Evolutionary conservation across 2,113 vertebrate genomes (phyloP).

Genomic region (Etia nguti): DNA sequence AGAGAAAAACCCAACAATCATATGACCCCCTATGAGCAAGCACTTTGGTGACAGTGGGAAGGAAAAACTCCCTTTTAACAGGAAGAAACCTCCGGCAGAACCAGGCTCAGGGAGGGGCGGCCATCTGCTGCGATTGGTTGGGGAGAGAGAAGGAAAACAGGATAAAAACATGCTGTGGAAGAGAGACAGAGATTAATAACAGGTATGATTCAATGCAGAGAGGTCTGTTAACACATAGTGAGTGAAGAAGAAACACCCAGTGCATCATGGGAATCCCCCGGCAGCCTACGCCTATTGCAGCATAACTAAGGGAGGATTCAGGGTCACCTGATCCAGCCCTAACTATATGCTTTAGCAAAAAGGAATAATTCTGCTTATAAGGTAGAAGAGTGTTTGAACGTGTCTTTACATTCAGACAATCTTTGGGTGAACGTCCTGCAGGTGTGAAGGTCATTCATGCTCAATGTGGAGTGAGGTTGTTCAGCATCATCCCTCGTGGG

Average conservation of each 20-base stretch:
- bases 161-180: background rate
- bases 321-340: background rate
- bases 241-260: rapidly evolving
- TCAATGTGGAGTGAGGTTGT: background rate
- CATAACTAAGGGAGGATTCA: background rate
- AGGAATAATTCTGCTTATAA: background rate
- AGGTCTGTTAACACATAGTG: rapidly evolving
- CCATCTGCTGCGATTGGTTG: background rate
- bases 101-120: background rate
- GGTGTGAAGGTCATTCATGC: background rate
- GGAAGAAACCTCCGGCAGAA: background rate
- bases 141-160: background rate
- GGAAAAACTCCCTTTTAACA: background rate
- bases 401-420: background rate
- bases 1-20: background rate
- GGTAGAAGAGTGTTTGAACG: background rate
- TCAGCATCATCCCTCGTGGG: background rate
- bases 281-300: background rate
- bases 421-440: background rate
- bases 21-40: too few species aligned
- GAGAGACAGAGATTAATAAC: background rate
- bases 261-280: background rate
- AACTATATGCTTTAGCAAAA: background rate
- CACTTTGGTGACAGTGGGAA: background rate
- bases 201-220: rapidly evolving